Evolutionary conservation across 2,113 vertebrate genomes (phyloP), one percentile per base, ranked within the genome.

Genomic region (Megaceryle maxima): DNA sequence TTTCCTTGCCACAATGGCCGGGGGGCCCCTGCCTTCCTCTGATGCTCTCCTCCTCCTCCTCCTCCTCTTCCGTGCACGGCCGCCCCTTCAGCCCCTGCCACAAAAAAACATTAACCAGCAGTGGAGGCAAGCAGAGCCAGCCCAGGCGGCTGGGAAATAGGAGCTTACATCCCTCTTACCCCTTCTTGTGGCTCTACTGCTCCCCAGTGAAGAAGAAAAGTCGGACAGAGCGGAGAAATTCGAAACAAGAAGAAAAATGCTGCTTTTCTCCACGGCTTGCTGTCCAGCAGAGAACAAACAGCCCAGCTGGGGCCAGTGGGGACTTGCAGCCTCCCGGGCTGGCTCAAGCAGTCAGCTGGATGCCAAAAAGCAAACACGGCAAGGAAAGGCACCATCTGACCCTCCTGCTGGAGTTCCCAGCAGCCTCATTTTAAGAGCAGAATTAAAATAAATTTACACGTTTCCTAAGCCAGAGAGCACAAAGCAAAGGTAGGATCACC

Each of bases 81-180:
- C 8, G 37, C 41, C 63, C 53, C 59, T 76, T 66, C 13, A 3
- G 48, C 70, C 59, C 24, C 64, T 18, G 68, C 74, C 60, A 72
- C 80, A 91, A 76, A 84, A 89, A 97, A 94, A 92, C 15, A 97
- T 96, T 95, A 96, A 97, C 93, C 88, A 95, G 66, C 25, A 1
- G 31, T 6, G 8, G 55, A 46, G 63, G 69, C 3, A 4, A 83
- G 55, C 1, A 0, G 64, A 88, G 89, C 46, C 80, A 86, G 59
- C 57, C 28, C 0, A 5, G 75, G 66, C 5, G 0, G 25, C 26
- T 0, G 11, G 33, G 18, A 74, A n/a, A 31, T 3, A 19, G 13
- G 29, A 14, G 10, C 21, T 91, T 2, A 25, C 57, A 39, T 68
- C 72, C 20, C 6, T 73, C 64, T 33, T 50, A 20, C 24, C 44